Evolutionary conservation across 2,888 invertebrate genomes (phyloP), one percentile per base, ranked within the genome.

Genomic region (Beris morrisii): DNA sequence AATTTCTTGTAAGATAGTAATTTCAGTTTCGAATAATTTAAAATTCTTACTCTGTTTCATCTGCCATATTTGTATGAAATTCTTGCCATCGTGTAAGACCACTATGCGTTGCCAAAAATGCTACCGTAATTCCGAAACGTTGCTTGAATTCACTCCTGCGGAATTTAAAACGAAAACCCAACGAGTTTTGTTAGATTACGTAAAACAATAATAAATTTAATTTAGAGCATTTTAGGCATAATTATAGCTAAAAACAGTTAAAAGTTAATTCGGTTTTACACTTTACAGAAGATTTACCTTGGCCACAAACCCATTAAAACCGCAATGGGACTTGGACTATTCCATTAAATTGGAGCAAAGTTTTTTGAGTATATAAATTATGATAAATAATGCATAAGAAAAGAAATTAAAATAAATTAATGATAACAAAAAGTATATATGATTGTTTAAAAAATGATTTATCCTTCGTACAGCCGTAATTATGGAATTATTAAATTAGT

Each of bases 291-390:
- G 88, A 87, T 84, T 88, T 94, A 94, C 94, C 94, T 94, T 88
- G 93, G 90, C 84, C 93, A 85, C 81, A 92, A 88, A 86, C 92
- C 91, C 87, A 93, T 93, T 89, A 93, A 89, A 86, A 90, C 91
- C 83, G 92, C 92, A 86, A 94, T 92, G 83, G 93, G 92, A 84
- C 89, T 89, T 81, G 81, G 80, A 84, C 86, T 87, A 85, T 84
- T 84, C 83, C 81, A 82, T 81, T 77, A 79, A 79, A 81, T 81
- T 78, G 71, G 75, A 73, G 73, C 72, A 72, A 1, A 71, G 73
- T 74, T 73, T 75, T 72, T 73, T 73, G 70, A 71, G 70, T 72
- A 67, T 66, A 68, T 70, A 70, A 69, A 66, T 65, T 67, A 61
- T 58, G 22, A 22, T 22, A 22, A 38, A n/a, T 31, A 7, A 13